Evolutionary conservation across 2,888 invertebrate species (phyloP), one percentile per base, ranked within the genome.

Genomic region (Tipula unca): DNA sequence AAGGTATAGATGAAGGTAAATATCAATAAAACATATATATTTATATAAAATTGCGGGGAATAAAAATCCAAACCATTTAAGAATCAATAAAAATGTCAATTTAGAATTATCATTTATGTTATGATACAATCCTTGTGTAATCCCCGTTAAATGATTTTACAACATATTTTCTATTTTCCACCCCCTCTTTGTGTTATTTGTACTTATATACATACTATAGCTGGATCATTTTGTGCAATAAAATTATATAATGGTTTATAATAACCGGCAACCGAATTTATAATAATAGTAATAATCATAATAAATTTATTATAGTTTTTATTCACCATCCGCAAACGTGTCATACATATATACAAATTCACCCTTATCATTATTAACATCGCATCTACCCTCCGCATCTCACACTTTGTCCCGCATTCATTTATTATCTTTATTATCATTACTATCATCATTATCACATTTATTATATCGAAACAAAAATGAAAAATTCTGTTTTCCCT

Each of bases 361-460:
- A 69, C 69, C 69, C 69, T 69, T 69, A 69, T 69, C 69, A 10
- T 3, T 6, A 69, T 1, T 25, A n/a, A 69, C 25, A 6, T n/a
- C 48, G 5, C 48, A 3, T 48, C 17, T 48, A 39, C 39, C 39
- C 39, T 39, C n/a, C 25, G 25, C 13, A 69, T 25, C 69, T 69
- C 69, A 69, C 25, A 69, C 69, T 25, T 25, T n/a, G 25, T 25
- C 5, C 48, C 39, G 3, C 69, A 69, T 10, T 10, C 69, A 69
- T 69, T 69, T 69, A 69, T 69, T 69, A 69, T 69, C 69, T 69
- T 69, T 69, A 69, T 69, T 69, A 69, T 69, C 69, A 69, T 69
- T 69, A 69, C 69, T 69, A 69, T 69, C 69, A 69, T 69, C 69
- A 69, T 69, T 69, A 69, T 69, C 69, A 69, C 69, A 69, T 69